Evolutionary conservation across 2,888 invertebrate genomes (phyloP).

Genomic region (Cataglyphis cursor): DNA sequence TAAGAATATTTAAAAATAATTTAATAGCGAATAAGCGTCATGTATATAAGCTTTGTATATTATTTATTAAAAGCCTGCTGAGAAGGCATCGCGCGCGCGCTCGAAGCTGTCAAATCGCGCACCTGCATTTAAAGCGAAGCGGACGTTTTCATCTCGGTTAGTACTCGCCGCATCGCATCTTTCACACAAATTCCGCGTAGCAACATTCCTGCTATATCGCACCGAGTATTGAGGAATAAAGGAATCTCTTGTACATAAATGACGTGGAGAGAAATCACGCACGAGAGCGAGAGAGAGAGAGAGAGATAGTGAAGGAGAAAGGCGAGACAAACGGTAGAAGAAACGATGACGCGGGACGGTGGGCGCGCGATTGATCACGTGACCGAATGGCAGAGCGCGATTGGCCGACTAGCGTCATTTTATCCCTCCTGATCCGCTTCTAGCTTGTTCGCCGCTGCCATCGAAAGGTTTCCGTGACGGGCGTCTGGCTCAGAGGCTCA

Average conservation of each 20-base stretch:
- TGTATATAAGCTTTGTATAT: too few species aligned
- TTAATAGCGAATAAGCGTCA: neutral
- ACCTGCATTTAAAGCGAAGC: neutral
- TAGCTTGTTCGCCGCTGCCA: slow-evolving; percentile 66
- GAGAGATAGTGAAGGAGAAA: slow-evolving; percentile 15
- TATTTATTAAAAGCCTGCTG: neutral
- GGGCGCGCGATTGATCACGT: slow-evolving; percentile 73
- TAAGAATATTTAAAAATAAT: neutral
- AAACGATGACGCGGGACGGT: slow-evolving; percentile 54
- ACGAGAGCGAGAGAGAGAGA: neutral
- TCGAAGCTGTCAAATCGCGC: slow-evolving; percentile 23
- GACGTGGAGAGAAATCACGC: neutral
- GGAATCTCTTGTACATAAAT: slow-evolving; percentile 68
- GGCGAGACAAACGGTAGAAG: neutral
- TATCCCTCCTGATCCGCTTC: slow-evolving; percentile 67
- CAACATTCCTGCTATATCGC: slow-evolving; percentile 14
- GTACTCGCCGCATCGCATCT: slow-evolving; percentile 37
- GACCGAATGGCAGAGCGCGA: slow-evolving; percentile 66
- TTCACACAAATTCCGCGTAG: slow-evolving; percentile 38
- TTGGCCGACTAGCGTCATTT: slow-evolving; percentile 72
- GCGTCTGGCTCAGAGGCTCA: slow-evolving; percentile 84
- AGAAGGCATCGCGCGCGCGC: neutral
- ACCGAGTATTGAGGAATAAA: slow-evolving; percentile 60
- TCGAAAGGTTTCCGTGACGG: slow-evolving; percentile 72
- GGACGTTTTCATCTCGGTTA: slow-evolving; percentile 63